Percentiles rank a stretch among this genome's conserved stretches.
Conservation (phyloP, 1,140 invertebrate species). For the Phortica variegata region DNA sequence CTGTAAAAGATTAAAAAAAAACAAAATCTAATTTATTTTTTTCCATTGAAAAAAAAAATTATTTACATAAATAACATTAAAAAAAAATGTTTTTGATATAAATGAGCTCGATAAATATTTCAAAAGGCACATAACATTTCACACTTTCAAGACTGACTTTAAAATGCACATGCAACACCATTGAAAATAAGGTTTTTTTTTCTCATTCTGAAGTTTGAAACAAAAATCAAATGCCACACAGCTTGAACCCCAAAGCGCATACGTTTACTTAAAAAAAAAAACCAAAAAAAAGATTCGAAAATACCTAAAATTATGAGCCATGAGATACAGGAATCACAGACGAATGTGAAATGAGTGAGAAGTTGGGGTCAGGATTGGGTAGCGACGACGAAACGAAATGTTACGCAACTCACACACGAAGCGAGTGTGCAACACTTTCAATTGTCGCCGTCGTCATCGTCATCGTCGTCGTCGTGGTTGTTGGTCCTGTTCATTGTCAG, state of each 20-base stretch:
- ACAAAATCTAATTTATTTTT: background rate
- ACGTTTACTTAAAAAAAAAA: background rate
- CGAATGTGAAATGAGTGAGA: too few relatives aligned
- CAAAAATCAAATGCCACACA: conserved; percentile 49
- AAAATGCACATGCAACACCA: background rate
- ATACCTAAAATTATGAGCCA: conserved; percentile 37
- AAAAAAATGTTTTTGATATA: too few relatives aligned
- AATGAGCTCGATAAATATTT: too few relatives aligned
- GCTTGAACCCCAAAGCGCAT: too few relatives aligned
- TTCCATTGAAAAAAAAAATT: background rate
- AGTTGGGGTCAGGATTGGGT: background rate
- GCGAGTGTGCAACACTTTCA: background rate
- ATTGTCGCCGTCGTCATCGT: too few relatives aligned
- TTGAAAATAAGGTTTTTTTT: too few relatives aligned
- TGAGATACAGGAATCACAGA: conserved; percentile 18
- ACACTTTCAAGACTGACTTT: too few relatives aligned
- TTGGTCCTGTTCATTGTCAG: conserved; percentile 34
- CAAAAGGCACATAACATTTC: too few relatives aligned
- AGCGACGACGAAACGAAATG: background rate
- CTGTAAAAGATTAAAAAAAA: too few relatives aligned
- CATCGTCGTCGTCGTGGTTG: too few relatives aligned
- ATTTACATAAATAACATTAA: background rate
- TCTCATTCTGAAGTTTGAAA: too few relatives aligned
- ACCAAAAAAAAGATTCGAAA: conserved; percentile 19
- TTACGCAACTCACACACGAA: background rate